Conservation (phyloP, 2,797 vertebrate genomes). For the Brachyalestes nurse region DNA sequence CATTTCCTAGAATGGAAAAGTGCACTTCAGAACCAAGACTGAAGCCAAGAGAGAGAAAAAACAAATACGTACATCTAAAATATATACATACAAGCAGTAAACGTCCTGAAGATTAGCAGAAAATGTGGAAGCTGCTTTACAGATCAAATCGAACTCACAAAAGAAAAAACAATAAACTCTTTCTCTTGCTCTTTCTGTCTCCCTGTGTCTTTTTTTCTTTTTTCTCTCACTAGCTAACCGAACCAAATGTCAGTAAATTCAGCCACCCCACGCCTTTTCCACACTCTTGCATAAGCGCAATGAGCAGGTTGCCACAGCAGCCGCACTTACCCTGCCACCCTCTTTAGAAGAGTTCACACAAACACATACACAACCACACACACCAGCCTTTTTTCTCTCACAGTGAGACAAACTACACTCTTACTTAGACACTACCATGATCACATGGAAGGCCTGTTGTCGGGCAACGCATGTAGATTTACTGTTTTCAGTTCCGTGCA, state of each 20-base stretch:
- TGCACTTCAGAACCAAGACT: constrained; percentile 5
- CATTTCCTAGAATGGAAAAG: neutral
- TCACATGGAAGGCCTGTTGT: neutral
- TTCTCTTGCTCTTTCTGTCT: constrained; percentile 33
- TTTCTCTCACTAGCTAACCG: neutral
- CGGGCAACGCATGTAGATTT: neutral
- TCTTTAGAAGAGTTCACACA: constrained; percentile 37
- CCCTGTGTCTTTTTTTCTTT: constrained; percentile 7
- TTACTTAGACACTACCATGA: neutral
- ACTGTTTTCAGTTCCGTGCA: neutral
- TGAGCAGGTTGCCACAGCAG: constrained; percentile 62
- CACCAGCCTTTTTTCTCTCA: neutral
- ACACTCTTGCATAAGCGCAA: constrained; percentile 57
- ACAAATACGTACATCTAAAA: neutral
- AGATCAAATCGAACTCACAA: constrained; percentile 38
- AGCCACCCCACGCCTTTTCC: constrained; percentile 18
- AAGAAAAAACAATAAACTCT: constrained; percentile 39
- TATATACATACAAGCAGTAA: constrained; percentile 9
- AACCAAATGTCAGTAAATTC: constrained; percentile 36
- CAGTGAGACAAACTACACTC: neutral
- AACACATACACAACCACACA: constrained; percentile 2
- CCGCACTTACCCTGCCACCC: constrained; percentile 49
- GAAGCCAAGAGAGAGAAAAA: neutral
- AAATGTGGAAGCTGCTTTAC: neutral
- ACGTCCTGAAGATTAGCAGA: constrained; percentile 32